Conservation (phyloP, 2,113 vertebrate species). For the Sterrhoptilus dennistouni region DNA sequence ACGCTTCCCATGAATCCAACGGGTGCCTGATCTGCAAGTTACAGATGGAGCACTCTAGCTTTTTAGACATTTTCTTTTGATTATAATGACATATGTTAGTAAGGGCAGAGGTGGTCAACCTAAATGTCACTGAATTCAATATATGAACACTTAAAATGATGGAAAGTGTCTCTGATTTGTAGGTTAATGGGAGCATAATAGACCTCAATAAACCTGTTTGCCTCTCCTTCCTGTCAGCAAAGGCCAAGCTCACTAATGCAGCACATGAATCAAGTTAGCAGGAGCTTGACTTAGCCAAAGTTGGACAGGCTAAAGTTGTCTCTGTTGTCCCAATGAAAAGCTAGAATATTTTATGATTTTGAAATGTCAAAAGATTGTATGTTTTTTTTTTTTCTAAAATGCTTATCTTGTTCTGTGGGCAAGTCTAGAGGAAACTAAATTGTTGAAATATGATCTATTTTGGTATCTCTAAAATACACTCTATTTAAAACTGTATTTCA, state of each 20-base stretch:
- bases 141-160: constrained; percentile 46
- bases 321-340: background rate
- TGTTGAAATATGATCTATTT: background rate
- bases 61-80: constrained; percentile 48
- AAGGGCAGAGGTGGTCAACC: constrained; percentile 25
- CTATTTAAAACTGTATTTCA: background rate
- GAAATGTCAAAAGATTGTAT: background rate
- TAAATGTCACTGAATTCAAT: constrained; percentile 4
- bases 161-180: constrained; percentile 30
- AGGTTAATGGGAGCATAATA: constrained; percentile 45
- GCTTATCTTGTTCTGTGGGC: background rate
- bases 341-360: background rate
- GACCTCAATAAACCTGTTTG: constrained; percentile 40
- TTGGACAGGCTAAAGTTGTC: background rate
- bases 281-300: constrained; percentile 25
- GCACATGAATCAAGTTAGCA: background rate
- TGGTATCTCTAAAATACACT: background rate
- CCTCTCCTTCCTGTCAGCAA: background rate
- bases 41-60: background rate
- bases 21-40: background rate
- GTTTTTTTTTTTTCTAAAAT: background rate
- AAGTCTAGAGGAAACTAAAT: background rate
- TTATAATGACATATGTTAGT: constrained; percentile 9
- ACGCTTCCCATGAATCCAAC: background rate
- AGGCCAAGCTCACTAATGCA: constrained; percentile 26